Conservation (phyloP, 2,888 invertebrate genomes). For the Capitulum mitella region DNA sequence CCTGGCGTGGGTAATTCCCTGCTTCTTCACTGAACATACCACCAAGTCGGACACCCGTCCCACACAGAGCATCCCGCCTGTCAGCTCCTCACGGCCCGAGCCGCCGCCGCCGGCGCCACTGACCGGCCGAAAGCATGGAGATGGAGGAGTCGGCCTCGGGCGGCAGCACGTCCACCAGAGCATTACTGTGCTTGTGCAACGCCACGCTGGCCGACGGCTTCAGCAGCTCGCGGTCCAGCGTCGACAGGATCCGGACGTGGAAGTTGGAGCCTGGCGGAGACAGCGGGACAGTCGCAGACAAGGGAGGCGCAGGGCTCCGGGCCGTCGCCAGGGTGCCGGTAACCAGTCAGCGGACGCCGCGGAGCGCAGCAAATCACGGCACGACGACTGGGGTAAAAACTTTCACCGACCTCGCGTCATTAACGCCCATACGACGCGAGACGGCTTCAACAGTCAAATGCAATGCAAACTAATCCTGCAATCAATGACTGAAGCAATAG, state of each 20-base stretch:
- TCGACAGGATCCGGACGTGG: conserved; percentile 95
- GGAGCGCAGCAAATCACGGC: no score
- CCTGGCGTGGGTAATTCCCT: no score
- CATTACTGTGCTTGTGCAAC: conserved; percentile 98
- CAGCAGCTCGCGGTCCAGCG: conserved; percentile 91
- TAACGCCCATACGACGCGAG: no score
- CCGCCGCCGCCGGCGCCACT: conserved; percentile 28
- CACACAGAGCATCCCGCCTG: background rate
- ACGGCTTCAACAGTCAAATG: no score
- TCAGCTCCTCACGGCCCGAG: background rate
- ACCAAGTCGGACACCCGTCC: background rate
- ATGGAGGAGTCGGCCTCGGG: conserved; percentile 99
- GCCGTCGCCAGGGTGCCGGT: background rate
- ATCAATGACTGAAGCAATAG: no score
- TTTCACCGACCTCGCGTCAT: no score
- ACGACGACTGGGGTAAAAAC: no score
- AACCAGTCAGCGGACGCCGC: no score
- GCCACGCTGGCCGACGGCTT: conserved; percentile 98
- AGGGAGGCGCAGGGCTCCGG: background rate
- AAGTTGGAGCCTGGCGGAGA: conserved; percentile 80
- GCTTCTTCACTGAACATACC: no score
- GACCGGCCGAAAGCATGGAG: conserved; percentile 91
- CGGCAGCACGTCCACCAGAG: conserved; percentile 96
- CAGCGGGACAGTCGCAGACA: background rate
- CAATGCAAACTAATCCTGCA: no score